Conservation (phyloP, 2,888 invertebrate species). For the Anodontia alba region DNA sequence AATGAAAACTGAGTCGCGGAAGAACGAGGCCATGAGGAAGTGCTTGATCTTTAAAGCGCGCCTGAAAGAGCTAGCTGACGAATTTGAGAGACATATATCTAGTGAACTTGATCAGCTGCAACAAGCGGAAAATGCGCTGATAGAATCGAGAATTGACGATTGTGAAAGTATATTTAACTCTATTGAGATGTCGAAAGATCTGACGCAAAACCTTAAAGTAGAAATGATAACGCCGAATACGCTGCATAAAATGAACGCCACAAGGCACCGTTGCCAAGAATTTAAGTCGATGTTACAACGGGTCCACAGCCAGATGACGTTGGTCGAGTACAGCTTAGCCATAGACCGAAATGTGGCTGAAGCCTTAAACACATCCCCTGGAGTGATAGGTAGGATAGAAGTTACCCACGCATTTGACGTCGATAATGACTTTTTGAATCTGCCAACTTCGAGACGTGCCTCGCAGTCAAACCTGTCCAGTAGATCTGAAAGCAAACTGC, state of each 20-base stretch:
- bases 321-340: conserved; percentile 49
- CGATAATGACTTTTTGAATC: conserved; percentile 1
- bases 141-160: conserved; percentile 58
- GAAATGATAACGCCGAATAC: conserved; percentile 55
- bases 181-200: conserved; percentile 59
- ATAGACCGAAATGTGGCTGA: conserved; percentile 58
- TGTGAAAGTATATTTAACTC: conserved; percentile 55
- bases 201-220: conserved; percentile 48
- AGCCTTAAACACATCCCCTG: conserved; percentile 52
- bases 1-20: conserved; percentile 54
- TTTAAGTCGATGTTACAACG: conserved; percentile 50
- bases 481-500: background rate
- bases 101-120: conserved; percentile 51
- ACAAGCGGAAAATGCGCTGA: conserved; percentile 47
- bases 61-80: conserved; percentile 55
- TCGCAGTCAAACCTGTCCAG: background rate
- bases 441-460: background rate
- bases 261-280: conserved; percentile 52
- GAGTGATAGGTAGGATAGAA: conserved; percentile 49
- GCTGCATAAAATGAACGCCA: conserved; percentile 53
- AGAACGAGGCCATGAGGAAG: conserved; percentile 53
- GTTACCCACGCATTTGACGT: conserved; percentile 19
- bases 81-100: conserved; percentile 53
- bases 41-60: conserved; percentile 47
- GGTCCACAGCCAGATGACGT: conserved; percentile 53